Conservation (phyloP, 2,888 invertebrate species). For the Tenthredo notha region DNA sequence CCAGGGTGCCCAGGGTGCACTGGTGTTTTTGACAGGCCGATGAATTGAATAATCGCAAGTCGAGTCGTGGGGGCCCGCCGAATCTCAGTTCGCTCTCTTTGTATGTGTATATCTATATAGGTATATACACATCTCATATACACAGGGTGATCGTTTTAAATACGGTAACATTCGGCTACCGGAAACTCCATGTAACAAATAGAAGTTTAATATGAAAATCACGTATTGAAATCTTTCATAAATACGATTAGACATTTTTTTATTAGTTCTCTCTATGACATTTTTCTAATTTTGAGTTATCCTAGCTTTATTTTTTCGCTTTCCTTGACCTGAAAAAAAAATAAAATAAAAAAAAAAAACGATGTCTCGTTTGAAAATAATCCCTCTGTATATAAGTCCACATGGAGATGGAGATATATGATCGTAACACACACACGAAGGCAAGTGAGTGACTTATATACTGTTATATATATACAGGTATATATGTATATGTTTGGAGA, state of each 20-base stretch:
- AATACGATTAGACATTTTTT: neutral
- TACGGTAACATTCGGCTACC: neutral
- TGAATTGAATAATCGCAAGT: conserved; percentile 79
- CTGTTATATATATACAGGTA: neutral
- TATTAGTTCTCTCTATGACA: neutral
- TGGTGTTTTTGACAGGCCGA: conserved; percentile 79
- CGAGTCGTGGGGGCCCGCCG: conserved; percentile 77
- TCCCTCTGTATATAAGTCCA: neutral
- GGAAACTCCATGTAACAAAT: neutral
- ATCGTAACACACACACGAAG: neutral
- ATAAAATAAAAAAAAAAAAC: neutral
- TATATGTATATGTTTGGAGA: neutral
- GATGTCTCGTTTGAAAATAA: neutral
- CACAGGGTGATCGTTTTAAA: conserved; percentile 47
- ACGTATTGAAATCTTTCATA: neutral
- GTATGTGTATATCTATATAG: conserved; percentile 26
- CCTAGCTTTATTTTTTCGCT: neutral
- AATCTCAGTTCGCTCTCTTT: conserved; percentile 74
- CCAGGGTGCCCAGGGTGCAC: conserved; percentile 76
- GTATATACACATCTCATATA: conserved; percentile 21
- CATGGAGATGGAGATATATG: neutral
- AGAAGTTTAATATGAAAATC: neutral
- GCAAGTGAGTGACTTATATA: conserved; percentile 9
- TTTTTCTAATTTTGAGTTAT: neutral
- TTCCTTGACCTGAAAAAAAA: neutral